Conservation (phyloP, 2,797 vertebrate genomes). For the Platalea minor region DNA sequence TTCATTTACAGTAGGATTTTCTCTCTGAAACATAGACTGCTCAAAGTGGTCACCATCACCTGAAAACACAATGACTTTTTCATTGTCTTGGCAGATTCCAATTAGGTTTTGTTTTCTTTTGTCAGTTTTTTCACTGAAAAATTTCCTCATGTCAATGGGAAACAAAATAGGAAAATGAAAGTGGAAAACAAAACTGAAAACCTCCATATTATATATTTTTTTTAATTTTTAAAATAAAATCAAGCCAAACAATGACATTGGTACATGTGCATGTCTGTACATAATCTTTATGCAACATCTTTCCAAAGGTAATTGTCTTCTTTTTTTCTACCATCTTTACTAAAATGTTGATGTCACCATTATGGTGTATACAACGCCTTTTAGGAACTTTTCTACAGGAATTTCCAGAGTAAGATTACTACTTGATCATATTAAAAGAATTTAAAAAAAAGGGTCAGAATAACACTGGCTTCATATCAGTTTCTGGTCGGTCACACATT, state of each 20-base stretch:
- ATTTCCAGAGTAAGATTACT: background rate
- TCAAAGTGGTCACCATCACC: background rate
- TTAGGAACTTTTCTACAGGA: background rate
- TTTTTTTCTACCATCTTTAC: background rate
- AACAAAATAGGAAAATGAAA: background rate
- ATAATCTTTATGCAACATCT: background rate
- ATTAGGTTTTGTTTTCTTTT: background rate
- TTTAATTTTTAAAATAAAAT: background rate
- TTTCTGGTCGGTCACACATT: background rate
- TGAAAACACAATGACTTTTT: background rate
- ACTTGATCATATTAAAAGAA: background rate
- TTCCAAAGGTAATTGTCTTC: background rate
- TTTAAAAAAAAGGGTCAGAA: background rate
- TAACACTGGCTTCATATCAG: background rate
- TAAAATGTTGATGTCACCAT: background rate
- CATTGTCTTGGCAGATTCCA: background rate
- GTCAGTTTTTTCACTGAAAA: background rate
- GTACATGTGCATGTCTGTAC: accelerated
- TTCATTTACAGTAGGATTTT: background rate
- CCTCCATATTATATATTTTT: background rate
- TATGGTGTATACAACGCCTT: background rate
- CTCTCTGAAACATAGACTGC: background rate
- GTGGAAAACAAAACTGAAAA: background rate
- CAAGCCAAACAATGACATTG: background rate
- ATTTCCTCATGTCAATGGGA: background rate